Conservation (phyloP, 1,140 invertebrate species). For the Paraescarpia echinospica region DNA sequence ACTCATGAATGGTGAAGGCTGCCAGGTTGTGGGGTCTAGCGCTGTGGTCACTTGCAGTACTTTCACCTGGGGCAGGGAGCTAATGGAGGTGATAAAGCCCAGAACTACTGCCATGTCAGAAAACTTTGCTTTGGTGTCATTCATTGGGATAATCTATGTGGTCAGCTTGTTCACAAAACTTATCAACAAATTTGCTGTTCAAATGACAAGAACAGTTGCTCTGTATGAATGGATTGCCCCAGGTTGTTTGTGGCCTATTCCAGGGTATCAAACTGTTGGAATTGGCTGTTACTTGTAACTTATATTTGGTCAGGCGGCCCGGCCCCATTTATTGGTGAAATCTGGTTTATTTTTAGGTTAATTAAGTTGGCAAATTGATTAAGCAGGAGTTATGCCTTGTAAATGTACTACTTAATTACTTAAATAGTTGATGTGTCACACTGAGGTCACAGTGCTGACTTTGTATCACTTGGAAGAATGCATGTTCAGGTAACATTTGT, state of each 20-base stretch:
- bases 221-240: not conserved
- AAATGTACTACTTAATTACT: not conserved
- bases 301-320: not conserved
- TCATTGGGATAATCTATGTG: not conserved
- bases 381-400: not conserved
- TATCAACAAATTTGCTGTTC: not conserved
- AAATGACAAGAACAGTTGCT: not conserved
- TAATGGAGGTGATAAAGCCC: not conserved
- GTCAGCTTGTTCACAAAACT: not conserved
- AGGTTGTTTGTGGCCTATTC: not conserved
- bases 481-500: not conserved
- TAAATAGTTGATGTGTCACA: not conserved
- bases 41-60: not conserved
- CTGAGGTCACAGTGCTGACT: too few species aligned
- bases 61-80: not conserved
- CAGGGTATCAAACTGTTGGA: not conserved
- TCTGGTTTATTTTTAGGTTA: not conserved
- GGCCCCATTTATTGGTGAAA: not conserved
- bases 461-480: too few species aligned
- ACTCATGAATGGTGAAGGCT: not conserved
- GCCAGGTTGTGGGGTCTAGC: not conserved
- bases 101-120: not conserved
- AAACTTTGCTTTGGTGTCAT: not conserved
- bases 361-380: not conserved
- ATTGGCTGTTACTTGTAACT: not conserved